A percentile compares a stretch with the other conserved stretches of the same genome.
phyloP scores from a whole-genome alignment of 2,797 vertebrate genomes.

The Lophotriccus pileatus region DNA sequence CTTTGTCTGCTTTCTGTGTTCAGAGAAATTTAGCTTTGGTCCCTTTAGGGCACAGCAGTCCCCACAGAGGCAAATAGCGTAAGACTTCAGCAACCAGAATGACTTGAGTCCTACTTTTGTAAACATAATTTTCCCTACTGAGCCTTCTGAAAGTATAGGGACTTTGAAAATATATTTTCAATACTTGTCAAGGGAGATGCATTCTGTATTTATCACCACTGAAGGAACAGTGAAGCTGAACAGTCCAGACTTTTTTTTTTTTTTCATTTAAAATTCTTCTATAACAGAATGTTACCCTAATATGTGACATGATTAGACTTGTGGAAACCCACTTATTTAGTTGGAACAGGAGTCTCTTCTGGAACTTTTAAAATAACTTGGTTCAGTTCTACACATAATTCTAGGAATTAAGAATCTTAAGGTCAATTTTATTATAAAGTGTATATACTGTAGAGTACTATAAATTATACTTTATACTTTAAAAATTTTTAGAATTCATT shows the following conservation, averaged over 20 bases:
- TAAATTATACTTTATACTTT: not conserved
- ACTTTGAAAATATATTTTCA: not conserved
- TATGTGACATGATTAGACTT: not conserved
- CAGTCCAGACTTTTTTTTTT: not conserved
- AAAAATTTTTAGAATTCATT: not conserved
- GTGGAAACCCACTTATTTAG: not conserved
- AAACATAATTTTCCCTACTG: not conserved
- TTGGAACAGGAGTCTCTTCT: not conserved
- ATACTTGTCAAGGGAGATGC: fast-evolving
- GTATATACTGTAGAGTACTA: not conserved
- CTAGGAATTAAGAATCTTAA: not conserved
- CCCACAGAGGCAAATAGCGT: not conserved
- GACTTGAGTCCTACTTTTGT: not conserved
- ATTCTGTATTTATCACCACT: not conserved
- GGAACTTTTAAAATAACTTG: not conserved
- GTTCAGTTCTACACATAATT: not conserved
- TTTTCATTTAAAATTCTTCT: not conserved
- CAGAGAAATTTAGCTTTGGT: not conserved
- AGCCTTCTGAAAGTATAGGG: not conserved
- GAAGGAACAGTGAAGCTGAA: not conserved
- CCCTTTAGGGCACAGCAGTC: not conserved
- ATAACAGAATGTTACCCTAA: not conserved
- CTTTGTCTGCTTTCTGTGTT: not conserved
- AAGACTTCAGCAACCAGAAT: not conserved
- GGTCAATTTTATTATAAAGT: not conserved